phyloP scores from a whole-genome alignment of 2,113 vertebrate species.

The Choloepus hoffmanni region DNA sequence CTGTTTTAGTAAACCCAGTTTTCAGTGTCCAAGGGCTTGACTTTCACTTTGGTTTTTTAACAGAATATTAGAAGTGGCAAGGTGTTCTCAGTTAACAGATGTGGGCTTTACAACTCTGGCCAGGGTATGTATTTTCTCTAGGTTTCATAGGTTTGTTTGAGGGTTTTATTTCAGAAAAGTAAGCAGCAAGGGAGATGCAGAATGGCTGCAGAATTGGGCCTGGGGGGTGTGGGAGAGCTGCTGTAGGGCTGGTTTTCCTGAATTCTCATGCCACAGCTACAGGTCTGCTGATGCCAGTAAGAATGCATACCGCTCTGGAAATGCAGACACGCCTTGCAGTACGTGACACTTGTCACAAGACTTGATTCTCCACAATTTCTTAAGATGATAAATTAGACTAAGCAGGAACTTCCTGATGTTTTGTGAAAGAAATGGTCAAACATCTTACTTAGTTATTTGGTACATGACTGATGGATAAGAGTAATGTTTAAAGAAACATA shows the following conservation, averaged over 20 bases:
- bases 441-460: not conserved
- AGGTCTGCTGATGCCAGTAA: not conserved
- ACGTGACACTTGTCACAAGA: not conserved
- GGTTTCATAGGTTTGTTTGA: not conserved
- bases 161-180: constrained; percentile 41
- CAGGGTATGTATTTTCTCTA: constrained; percentile 90
- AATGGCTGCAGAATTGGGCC: not conserved
- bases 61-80: constrained; percentile 98
- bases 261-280: not conserved
- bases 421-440: constrained; percentile 18
- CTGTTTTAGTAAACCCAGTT: constrained; percentile 48
- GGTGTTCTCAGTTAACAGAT: constrained; percentile 98
- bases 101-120: constrained; percentile 98
- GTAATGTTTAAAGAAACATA: not conserved
- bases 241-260: not conserved
- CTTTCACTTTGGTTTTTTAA: constrained; percentile 68
- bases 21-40: constrained; percentile 57
- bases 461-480: not conserved
- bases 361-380: constrained; percentile 1
- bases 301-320: not conserved
- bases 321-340: not conserved
- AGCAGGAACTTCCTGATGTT: not conserved
- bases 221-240: not conserved
- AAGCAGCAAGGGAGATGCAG: not conserved
- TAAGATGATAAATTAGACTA: not conserved